phyloP scores from a whole-genome alignment of 2,113 vertebrate genomes.

The Empidonax traillii region DNA sequence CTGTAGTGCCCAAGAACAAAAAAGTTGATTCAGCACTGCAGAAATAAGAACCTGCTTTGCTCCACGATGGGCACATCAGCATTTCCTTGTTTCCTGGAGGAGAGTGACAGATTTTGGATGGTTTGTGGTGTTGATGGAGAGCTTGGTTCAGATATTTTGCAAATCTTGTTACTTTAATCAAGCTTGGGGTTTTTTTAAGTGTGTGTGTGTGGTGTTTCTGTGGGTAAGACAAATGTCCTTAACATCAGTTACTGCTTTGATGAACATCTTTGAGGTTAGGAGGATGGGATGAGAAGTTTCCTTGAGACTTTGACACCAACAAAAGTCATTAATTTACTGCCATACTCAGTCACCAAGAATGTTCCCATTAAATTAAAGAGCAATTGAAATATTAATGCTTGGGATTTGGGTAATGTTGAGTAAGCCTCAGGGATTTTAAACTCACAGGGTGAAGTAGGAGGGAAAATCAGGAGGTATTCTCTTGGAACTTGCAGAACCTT shows the following conservation, averaged over 20 bases:
- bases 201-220: not conserved
- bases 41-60: not conserved
- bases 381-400: not conserved
- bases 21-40: not conserved
- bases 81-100: not conserved
- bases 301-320: not conserved
- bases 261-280: not conserved
- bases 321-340: not conserved
- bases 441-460: not conserved
- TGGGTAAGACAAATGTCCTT: not conserved
- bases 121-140: not conserved
- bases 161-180: not conserved
- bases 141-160: not conserved
- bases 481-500: not conserved
- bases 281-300: not conserved
- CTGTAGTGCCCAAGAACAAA: not conserved
- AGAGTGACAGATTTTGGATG: not conserved
- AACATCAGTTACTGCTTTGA: not conserved
- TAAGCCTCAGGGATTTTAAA: not conserved
- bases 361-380: conserved; percentile 13
- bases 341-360: not conserved
- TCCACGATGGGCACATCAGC: not conserved
- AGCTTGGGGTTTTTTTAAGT: not conserved
- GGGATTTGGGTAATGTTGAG: not conserved
- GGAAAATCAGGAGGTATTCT: not conserved